Percentiles rank a stretch among this genome's conserved stretches.
Conservation (phyloP, 2,888 invertebrate genomes). For the Tridacna crocea region DNA sequence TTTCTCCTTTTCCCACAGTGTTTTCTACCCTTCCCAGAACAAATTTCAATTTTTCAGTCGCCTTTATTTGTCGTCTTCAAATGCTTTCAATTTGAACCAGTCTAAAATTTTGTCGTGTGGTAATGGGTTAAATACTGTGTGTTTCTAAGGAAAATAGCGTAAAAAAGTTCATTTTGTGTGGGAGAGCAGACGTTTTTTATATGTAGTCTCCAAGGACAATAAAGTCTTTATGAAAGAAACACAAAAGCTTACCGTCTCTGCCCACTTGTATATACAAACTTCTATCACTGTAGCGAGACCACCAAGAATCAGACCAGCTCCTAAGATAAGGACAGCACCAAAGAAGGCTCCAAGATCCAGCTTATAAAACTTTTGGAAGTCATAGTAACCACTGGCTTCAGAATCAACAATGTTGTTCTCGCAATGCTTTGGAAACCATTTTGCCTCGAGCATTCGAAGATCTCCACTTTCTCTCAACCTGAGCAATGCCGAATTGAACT, state of each 20-base stretch:
- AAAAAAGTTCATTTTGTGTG: too few species aligned
- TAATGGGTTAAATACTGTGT: too few species aligned
- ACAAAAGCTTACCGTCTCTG: slow-evolving; percentile 67
- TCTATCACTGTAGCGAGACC: slow-evolving; percentile 70
- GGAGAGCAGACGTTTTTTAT: too few species aligned
- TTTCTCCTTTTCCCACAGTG: too few species aligned
- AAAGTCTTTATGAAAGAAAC: too few species aligned
- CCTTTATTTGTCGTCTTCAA: too few species aligned
- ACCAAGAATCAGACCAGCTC: slow-evolving; percentile 71
- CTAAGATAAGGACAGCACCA: slow-evolving; percentile 72
- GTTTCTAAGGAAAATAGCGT: too few species aligned
- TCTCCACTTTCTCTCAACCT: slow-evolving; percentile 64
- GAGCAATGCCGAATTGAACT: slow-evolving; percentile 64
- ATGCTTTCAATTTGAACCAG: too few species aligned
- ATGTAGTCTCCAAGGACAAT: too few species aligned
- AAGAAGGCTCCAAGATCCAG: slow-evolving; percentile 75
- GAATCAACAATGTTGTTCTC: slow-evolving; percentile 56
- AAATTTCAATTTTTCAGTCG: too few species aligned
- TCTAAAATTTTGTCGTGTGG: too few species aligned
- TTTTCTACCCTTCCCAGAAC: too few species aligned
- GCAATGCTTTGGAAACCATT: slow-evolving; percentile 74
- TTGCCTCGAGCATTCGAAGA: slow-evolving; percentile 63
- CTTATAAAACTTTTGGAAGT: slow-evolving; percentile 38
- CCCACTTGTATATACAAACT: slow-evolving; percentile 70
- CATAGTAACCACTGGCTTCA: slow-evolving; percentile 37